phyloP scores from a whole-genome alignment of 2,888 invertebrate species.

The Pseudoips prasinana region DNA sequence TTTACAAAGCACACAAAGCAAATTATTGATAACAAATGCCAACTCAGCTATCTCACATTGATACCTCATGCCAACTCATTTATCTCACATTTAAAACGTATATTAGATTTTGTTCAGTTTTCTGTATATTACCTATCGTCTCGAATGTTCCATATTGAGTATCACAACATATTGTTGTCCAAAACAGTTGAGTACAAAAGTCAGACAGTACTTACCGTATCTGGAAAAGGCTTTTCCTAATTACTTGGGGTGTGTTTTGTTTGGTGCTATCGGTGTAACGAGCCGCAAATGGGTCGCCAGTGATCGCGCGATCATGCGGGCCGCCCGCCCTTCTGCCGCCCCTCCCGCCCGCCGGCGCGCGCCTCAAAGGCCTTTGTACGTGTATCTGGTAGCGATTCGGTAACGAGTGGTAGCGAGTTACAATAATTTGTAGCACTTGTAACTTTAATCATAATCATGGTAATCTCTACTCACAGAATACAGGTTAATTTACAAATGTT shows the following conservation, averaged over 20 bases:
- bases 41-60: no score
- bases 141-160: no score
- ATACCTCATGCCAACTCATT: no score
- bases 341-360: conserved; percentile 34
- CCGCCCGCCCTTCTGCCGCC: conserved; percentile 58
- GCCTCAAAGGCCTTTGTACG: conserved; percentile 80
- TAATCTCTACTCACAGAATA: no score
- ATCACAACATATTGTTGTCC: neutral
- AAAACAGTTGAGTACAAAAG: conserved; percentile 19
- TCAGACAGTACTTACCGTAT: conserved; percentile 72
- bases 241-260: conserved; percentile 81
- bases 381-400: conserved; percentile 31
- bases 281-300: conserved; percentile 76
- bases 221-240: conserved; percentile 80
- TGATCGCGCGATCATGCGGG: conserved; percentile 80
- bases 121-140: no score
- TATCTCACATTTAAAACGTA: no score
- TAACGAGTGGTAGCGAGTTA: conserved; percentile 40
- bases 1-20: no score
- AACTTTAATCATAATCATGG: no score
- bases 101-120: no score
- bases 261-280: conserved; percentile 80
- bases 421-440: no score
- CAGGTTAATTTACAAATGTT: no score
- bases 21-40: no score